Evolutionary conservation across 2,888 invertebrate species (phyloP).

Genomic region (Euplexia lucipara): DNA sequence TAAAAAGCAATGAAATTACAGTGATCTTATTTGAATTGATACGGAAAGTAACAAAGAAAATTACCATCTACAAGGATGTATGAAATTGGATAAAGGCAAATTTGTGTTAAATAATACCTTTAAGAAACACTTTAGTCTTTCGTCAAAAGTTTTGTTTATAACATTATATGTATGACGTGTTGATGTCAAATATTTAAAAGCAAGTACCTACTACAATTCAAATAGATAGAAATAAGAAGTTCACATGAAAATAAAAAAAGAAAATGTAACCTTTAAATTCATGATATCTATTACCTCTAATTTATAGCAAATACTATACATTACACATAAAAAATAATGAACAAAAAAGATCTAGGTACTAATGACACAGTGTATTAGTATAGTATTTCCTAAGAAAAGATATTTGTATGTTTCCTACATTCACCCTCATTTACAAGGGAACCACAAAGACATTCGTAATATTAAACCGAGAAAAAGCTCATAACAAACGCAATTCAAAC

Average conservation of each 20-base stretch:
- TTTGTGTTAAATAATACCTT: neutral
- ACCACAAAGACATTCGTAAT: constrained; percentile 51
- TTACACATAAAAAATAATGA: constrained; percentile 21
- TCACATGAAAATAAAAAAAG: too few species aligned
- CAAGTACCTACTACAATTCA: too few species aligned
- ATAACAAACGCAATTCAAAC: constrained; percentile 64
- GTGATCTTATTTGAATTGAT: constrained; percentile 77
- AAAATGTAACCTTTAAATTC: too few species aligned
- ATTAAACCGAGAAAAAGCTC: constrained; percentile 55
- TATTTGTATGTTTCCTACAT: constrained; percentile 28
- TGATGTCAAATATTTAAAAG: neutral
- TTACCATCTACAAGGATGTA: constrained; percentile 69
- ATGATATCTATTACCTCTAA: neutral
- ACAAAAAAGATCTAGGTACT: constrained; percentile 7
- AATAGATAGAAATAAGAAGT: too few species aligned
- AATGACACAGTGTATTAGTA: constrained; percentile 8
- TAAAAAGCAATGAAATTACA: constrained; percentile 70
- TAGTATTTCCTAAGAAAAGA: constrained; percentile 18
- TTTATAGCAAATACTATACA: neutral
- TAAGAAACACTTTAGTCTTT: too few species aligned
- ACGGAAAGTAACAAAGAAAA: constrained; percentile 74
- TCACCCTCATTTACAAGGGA: constrained; percentile 35
- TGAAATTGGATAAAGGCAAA: constrained; percentile 30
- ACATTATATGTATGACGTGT: neutral
- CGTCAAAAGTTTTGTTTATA: neutral